Evolutionary conservation across 2,888 invertebrate genomes (phyloP), one percentile per base, ranked within the genome.

Genomic region (Drymonia ruficornis): DNA sequence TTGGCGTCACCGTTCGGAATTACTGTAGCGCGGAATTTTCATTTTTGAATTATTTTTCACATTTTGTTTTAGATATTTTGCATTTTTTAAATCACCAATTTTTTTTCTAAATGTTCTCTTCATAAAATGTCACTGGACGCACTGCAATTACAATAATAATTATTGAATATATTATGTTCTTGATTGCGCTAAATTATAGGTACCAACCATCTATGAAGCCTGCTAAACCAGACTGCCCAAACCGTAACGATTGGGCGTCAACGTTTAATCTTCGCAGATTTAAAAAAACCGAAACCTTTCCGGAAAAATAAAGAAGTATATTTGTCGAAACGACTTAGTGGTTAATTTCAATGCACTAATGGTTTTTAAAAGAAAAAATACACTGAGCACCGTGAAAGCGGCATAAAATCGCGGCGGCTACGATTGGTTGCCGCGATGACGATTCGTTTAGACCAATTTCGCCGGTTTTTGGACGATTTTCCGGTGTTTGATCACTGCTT

Each of bases 381-480:
- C 55, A 74, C 58, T 73, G 61, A 68, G 66, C 64, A 85, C 83
- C 87, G 87, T 89, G 88, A 89, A 89, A 86, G 84, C 72, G 75
- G 80, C 84, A 80, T 86, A 61, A 76, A 86, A 86, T 87, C 79
- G 69, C 66, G 67, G 63, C 58, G 55, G 67, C 70, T 72, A 65
- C 80, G 78, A 86, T 86, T 84, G 83, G 81, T 80, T 61, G 73
- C 71, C 78, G 70, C 74, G 83, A 78, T 79, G 78, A 67, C 81
- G 83, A 83, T 84, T 86, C 82, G 81, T 84, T 85, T 83, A 78
- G 83, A 80, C 79, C 78, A 86, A 89, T 89, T 89, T 89, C 80
- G 85, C 84, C 71, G 87, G 87, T 84, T 88, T 89, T 89, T 87
- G 83, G 83, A 78, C 80, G 86, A 90, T 92, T 91, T 91, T 91